Evolutionary conservation across 1,140 invertebrate genomes (phyloP).

Genomic region (Sipha flava): DNA sequence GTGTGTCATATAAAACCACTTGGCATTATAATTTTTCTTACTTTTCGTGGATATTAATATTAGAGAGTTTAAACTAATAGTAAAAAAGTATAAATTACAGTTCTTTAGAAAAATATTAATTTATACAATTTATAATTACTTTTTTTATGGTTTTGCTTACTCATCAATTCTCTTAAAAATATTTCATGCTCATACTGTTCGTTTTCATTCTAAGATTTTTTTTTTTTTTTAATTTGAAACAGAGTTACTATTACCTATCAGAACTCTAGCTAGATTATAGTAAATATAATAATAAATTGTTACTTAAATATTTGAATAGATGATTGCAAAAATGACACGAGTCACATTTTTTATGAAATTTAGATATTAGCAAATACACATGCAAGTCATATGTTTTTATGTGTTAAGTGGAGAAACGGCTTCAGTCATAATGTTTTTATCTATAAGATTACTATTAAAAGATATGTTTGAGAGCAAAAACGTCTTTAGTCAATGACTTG

Average conservation of each 20-base stretch:
- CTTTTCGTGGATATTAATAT: not conserved
- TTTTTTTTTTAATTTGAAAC: too few relatives aligned
- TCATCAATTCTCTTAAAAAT: too few relatives aligned
- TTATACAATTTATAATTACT: not conserved
- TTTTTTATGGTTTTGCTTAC: too few relatives aligned
- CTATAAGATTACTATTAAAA: not conserved
- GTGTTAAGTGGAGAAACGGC: not conserved
- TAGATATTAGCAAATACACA: not conserved
- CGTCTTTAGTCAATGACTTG: not conserved
- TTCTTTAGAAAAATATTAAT: too few relatives aligned
- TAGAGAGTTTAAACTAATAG: not conserved
- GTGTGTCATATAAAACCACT: not conserved
- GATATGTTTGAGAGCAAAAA: not conserved
- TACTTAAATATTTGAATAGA: not conserved
- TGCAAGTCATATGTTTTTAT: not conserved
- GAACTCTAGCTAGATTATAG: too few relatives aligned
- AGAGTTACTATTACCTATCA: too few relatives aligned
- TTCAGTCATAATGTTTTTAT: not conserved
- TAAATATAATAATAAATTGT: too few relatives aligned
- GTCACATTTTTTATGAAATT: not conserved
- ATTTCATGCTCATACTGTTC: too few relatives aligned
- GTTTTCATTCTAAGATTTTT: too few relatives aligned
- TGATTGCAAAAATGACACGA: not conserved
- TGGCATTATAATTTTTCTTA: not conserved
- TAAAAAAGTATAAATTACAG: too few relatives aligned